Evolutionary conservation across 2,888 invertebrate species (phyloP).

Genomic region (Petrophora chlorosata): DNA sequence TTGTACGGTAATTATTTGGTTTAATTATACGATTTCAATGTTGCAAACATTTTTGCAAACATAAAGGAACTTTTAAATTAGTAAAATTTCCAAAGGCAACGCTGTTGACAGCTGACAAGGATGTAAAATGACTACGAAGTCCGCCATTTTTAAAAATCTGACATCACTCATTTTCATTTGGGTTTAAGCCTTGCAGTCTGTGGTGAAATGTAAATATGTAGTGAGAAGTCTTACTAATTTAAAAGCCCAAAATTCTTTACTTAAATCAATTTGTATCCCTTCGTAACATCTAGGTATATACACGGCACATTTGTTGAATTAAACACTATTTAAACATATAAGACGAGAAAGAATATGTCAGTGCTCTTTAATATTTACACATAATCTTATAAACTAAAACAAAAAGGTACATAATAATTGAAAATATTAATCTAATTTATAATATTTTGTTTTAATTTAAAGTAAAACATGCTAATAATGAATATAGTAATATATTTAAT

Average conservation of each 20-base stretch:
- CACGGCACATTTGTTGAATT: constrained; percentile 76
- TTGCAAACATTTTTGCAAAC: constrained; percentile 13
- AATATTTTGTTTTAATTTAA: not conserved
- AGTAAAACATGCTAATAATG: not conserved
- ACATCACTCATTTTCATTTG: too few species aligned
- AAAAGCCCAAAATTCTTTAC: constrained; percentile 25
- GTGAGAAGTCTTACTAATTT: constrained; percentile 6
- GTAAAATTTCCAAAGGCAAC: constrained; percentile 4
- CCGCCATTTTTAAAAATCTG: not conserved
- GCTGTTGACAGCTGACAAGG: not conserved
- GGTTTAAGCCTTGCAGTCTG: too few species aligned
- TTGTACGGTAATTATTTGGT: constrained; percentile 81
- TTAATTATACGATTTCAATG: constrained; percentile 45
- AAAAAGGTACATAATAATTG: constrained; percentile 62
- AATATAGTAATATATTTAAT: too few species aligned
- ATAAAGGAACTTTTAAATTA: constrained; percentile 13
- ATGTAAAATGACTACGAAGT: not conserved
- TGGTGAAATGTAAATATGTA: not conserved
- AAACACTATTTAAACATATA: constrained; percentile 55
- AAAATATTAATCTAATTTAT: constrained; percentile 42
- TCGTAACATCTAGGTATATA: constrained; percentile 60
- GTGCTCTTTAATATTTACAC: constrained; percentile 73
- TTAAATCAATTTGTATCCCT: constrained; percentile 64
- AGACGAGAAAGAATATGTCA: constrained; percentile 55
- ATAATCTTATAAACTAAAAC: constrained; percentile 61